Percentiles rank a stretch among this genome's conserved stretches.
phyloP scores from a whole-genome alignment of 2,113 vertebrate species.

The Poecilia latipinna region DNA sequence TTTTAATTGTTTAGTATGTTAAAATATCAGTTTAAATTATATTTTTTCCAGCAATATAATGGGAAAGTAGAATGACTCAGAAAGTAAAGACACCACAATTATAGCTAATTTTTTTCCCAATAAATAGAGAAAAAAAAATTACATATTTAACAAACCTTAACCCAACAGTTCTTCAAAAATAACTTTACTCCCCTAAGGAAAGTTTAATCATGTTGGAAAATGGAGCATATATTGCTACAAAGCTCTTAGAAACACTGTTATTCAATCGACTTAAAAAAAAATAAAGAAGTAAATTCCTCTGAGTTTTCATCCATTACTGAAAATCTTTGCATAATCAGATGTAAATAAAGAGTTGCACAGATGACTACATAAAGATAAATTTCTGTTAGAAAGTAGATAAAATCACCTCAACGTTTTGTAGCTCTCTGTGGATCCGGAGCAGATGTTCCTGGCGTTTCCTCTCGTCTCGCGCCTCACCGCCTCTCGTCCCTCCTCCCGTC shows the following conservation, averaged over 20 bases:
- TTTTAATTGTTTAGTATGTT: background rate
- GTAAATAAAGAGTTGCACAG: background rate
- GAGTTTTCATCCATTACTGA: background rate
- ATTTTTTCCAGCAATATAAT: background rate
- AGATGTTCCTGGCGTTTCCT: constrained; percentile 80
- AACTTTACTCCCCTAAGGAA: background rate
- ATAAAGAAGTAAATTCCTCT: background rate
- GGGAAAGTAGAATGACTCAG: background rate
- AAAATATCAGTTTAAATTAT: background rate
- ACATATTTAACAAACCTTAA: background rate
- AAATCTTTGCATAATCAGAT: too few species aligned
- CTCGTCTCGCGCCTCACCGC: constrained; percentile 59
- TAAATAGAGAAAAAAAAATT: background rate
- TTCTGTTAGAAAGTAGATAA: background rate
- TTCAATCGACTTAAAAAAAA: background rate
- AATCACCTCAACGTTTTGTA: constrained; percentile 93
- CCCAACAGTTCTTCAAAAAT: background rate
- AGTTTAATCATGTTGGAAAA: background rate
- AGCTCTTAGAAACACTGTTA: background rate
- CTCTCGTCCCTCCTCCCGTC: constrained; percentile 45
- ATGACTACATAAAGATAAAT: background rate
- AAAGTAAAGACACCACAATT: background rate
- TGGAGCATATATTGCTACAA: background rate
- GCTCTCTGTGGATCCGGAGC: constrained; percentile 83
- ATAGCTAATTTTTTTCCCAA: background rate